Evolutionary conservation across 2,113 vertebrate genomes (phyloP), one percentile per base, ranked within the genome.

Genomic region (Panurus biarmicus): DNA sequence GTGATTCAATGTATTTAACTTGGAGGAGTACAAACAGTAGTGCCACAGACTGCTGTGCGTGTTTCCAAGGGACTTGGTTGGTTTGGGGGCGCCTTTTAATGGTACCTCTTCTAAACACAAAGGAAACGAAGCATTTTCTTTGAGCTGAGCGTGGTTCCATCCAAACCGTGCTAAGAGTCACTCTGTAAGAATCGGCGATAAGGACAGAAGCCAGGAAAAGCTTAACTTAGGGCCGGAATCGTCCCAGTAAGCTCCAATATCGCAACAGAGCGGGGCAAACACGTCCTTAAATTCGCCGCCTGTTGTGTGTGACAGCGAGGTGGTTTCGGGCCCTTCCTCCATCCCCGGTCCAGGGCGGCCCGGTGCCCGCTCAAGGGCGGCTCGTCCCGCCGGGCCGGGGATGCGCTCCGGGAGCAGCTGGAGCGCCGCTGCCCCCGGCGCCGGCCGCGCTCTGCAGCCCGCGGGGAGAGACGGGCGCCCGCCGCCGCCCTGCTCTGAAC

Each of bases 21-120:
- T 72, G 0, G 10, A 70, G 81, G 33, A 78, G 45, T 26, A 78
- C 57, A 85, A 67, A 19, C 15, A 57, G 54, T 6, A 18, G 14
- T 6, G 3, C 28, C 50, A 35, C 14, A 14, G 20, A 18, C 15
- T 4, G 4, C 25, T 50, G 14, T 3, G 1, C 0, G 1, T 15
- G 14, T 82, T 87, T 73, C 50, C 13, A 36, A 33, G 22, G 31
- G 14, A 50, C 11, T 50, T 19, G 22, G 5, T 42, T 17, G 17
- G 7, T 25, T 20, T 65, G 33, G 8, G 7, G 21, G 3, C 1
- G 2, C 22, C 29, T 85, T 62, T 57, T 11, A 51, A 47, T 24
- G 12, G 7, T 7, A 12, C 8, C 15, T 33, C 31, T 71, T 22
- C 26, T 25, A 71, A 78, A 60, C 15, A 10, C 35, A 38, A 65